Conservation (phyloP, 2,113 vertebrate species). For the Barbus barbus region DNA sequence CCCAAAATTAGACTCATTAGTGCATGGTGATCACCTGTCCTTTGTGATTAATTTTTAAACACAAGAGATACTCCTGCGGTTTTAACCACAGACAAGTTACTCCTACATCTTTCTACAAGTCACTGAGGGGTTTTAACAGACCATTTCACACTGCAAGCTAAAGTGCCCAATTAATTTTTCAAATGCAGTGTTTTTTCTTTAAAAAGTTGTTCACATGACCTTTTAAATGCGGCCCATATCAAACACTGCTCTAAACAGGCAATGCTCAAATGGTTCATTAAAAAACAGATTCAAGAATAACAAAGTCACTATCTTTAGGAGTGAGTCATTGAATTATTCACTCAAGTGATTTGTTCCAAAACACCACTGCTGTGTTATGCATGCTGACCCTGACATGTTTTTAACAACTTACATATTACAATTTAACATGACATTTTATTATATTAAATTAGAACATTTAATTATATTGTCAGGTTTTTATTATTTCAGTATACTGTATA, state of each 20-base stretch:
- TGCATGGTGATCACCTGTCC: neutral
- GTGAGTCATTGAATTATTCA: neutral
- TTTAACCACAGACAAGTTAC: conserved; percentile 21
- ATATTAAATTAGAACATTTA: neutral
- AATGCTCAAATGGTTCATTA: neutral
- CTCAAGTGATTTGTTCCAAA: neutral
- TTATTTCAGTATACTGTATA: neutral
- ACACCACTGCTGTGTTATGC: neutral
- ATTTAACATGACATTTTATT: neutral
- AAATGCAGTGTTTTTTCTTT: neutral
- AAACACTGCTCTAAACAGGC: neutral
- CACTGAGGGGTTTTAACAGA: neutral
- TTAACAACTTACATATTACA: neutral
- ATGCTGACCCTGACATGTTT: neutral
- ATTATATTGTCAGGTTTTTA: neutral
- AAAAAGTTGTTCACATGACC: neutral
- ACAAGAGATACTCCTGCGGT: neutral
- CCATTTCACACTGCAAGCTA: neutral
- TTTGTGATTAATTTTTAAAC: neutral
- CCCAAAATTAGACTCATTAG: neutral
- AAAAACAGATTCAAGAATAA: neutral
- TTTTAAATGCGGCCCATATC: neutral
- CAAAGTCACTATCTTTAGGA: neutral
- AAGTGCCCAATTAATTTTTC: neutral
- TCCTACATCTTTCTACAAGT: neutral